Conservation (phyloP, 2,888 invertebrate species). For the Drosophila prostipennis region DNA sequence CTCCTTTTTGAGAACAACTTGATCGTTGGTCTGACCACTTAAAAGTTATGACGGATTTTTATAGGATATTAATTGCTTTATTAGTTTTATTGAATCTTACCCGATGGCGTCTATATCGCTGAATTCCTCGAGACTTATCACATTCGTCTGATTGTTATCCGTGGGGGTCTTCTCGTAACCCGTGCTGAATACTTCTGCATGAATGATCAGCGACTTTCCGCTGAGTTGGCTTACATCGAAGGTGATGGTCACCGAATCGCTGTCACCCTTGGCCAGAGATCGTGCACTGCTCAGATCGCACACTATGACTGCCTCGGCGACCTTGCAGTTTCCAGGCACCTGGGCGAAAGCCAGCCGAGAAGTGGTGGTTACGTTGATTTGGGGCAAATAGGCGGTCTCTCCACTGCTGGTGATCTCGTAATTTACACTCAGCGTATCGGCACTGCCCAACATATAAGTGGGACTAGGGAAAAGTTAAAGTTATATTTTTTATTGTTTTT, state of each 20-base stretch:
- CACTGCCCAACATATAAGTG: constrained; percentile 81
- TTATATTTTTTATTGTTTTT: too few relatives aligned
- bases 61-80: background rate
- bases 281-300: constrained; percentile 81
- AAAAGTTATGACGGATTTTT: background rate
- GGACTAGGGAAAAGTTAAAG: constrained; percentile 53
- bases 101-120: constrained; percentile 83
- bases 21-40: constrained; percentile 76
- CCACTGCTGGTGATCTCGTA: constrained; percentile 84
- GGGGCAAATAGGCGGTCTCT: constrained; percentile 85
- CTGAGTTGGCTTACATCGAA: constrained; percentile 81
- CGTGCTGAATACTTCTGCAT: constrained; percentile 82
- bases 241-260: constrained; percentile 73
- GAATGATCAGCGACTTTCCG: constrained; percentile 76
- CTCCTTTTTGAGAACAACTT: constrained; percentile 77
- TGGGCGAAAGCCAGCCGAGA: constrained; percentile 81
- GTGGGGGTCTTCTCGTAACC: constrained; percentile 77
- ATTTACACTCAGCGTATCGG: constrained; percentile 74
- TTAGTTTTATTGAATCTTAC: constrained; percentile 56
- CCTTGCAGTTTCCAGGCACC: constrained; percentile 81
- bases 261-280: constrained; percentile 74
- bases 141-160: constrained; percentile 75
- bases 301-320: constrained; percentile 67
- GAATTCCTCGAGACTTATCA: constrained; percentile 77
- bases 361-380: constrained; percentile 84